Evolutionary conservation across 2,797 vertebrate species (phyloP), one percentile per base, ranked within the genome.

Genomic region (Tangara arthus): DNA sequence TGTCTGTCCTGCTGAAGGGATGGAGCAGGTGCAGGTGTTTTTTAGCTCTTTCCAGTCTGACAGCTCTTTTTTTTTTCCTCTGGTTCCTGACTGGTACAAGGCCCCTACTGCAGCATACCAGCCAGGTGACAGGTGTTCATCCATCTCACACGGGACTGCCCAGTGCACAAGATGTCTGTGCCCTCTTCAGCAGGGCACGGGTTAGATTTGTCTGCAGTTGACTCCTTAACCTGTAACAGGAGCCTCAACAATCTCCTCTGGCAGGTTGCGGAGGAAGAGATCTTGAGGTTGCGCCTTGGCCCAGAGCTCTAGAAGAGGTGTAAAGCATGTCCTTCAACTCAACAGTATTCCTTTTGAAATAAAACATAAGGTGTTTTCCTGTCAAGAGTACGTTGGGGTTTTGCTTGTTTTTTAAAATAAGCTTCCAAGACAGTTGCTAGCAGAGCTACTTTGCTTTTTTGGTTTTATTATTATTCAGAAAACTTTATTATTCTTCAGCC

Each of bases 301-400:
- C 32, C 2, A 2, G 63, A 49, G 64, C 23, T 53, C 46, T 35
- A 15, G 63, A 26, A 56, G 34, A 59, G 32, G 9, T 18, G 17
- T 37, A 24, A 41, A 47, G 27, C 0, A 0, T 18, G 23, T 30
- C 18, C 3, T 61, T 72, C 44, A 47, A 20, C 13, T 37, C 26
- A 10, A 23, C 23, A 21, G 15, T 32, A 52, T 46, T 71, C 34
- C 18, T 27, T 21, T 5, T 46, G 57, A 55, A 50, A 56, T 68
- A 22, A 80, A 72, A 41, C 0, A 1, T 5, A 24, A 47, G 32
- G 9, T 42, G 20, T n/a, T 72, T 35, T 59, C 52, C 60, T 66
- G 24, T 68, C 1, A 1, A 41, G 52, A 27, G 18, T 50, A 1
- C 1, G 8, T 34, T 53, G 34, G 23, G 8, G 1, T 7, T 81